Evolutionary conservation across 2,113 vertebrate species (phyloP), one percentile per base, ranked within the genome.

Genomic region (Chaetodon auriga): DNA sequence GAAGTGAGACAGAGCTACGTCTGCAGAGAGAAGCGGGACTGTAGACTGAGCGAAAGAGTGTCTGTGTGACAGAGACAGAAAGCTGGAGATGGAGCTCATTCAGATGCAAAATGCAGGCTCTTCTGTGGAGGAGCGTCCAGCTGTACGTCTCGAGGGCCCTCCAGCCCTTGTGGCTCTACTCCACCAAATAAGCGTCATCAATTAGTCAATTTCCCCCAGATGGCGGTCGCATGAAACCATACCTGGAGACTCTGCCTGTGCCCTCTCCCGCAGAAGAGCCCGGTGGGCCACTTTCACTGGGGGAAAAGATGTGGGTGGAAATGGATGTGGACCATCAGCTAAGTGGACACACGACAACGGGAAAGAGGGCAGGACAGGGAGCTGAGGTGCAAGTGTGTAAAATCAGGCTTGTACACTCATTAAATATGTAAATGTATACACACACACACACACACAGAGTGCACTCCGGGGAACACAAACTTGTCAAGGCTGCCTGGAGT

Each of bases 141-240:
- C 90, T 90, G 73, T n/a, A 88, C 5, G 74, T 86, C 65, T 93
- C 76, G 79, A 93, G 86, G 83, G 74, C 83, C 75, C 87, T 89
- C 53, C 15, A 83, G 75, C 62, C 75, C 80, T 66, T 41, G 57
- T 70, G 85, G 75, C 72, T 81, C 81, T 81, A 51, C 89, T 87
- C 81, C 48, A 75, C 86, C 35, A 35, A 90, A 86, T 38, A 55
- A 89, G 76, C 66, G 1, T 69, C 86, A 85, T 90, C 75, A 81
- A 89, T 92, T 88, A 90, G 82, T 82, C 77, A 53, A 76, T 72
- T 82, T 77, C 36, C 66, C 23, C 60, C 53, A 1, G 51, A 79
- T 71, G 71, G 13, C 10, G 19, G 55, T 77, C 77, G 49, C 35
- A 60, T 63, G 71, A 69, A 81, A 64, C 38, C 80, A 15, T 25